Evolutionary conservation across 2,888 invertebrate species (phyloP).

Genomic region (Chloromyia formosa): DNA sequence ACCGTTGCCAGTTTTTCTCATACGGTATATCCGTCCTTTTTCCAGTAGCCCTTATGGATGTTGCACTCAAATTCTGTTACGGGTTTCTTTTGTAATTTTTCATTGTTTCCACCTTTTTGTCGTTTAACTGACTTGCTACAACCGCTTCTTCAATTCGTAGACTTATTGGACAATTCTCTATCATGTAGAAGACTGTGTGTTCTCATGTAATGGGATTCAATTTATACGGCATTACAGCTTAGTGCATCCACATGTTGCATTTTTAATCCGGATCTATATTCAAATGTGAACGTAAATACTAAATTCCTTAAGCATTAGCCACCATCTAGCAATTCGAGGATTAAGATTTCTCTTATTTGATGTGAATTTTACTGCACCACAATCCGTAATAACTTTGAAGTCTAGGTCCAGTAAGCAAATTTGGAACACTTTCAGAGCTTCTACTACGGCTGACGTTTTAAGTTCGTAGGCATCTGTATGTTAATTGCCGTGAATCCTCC

Average conservation of each 20-base stretch:
- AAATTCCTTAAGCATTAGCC: constrained; percentile 55
- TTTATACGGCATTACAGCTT: constrained; percentile 53
- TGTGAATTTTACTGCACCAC: constrained; percentile 51
- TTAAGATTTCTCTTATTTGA: constrained; percentile 48
- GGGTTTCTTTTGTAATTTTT: background rate
- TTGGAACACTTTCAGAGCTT: constrained; percentile 44
- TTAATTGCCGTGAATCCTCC: no score
- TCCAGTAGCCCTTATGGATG: constrained; percentile 46
- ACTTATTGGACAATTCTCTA: background rate
- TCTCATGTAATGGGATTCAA: constrained; percentile 32
- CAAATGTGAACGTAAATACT: constrained; percentile 54
- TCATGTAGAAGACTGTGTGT: no score
- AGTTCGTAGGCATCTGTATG: constrained; percentile 59
- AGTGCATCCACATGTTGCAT: constrained; percentile 56
- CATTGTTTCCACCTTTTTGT: background rate
- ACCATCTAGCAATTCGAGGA: no score
- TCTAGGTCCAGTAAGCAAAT: background rate
- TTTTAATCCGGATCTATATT: constrained; percentile 53
- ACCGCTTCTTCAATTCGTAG: constrained; percentile 50
- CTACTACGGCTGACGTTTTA: constrained; percentile 58
- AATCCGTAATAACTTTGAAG: constrained; percentile 53
- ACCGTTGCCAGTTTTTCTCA: constrained; percentile 45
- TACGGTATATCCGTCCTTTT: constrained; percentile 45
- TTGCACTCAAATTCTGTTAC: background rate
- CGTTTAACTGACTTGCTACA: background rate